Evolutionary conservation across 2,888 invertebrate species (phyloP).

Genomic region (Lasioglossum marginatum): DNA sequence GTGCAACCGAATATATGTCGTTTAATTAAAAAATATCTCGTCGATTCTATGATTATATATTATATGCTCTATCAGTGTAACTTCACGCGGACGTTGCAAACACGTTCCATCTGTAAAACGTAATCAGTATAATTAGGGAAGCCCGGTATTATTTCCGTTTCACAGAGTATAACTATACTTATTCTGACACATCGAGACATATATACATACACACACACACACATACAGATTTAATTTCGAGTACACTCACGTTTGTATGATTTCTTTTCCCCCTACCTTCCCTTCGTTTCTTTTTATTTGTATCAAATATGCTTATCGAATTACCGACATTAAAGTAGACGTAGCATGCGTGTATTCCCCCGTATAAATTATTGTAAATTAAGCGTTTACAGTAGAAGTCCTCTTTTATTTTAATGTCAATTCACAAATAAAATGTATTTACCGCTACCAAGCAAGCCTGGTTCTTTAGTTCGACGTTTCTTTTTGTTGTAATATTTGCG

Average conservation of each 20-base stretch:
- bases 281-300: constrained; percentile 49
- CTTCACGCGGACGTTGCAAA: constrained; percentile 16
- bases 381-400: constrained; percentile 68
- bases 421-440: constrained; percentile 66
- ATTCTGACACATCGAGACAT: constrained; percentile 11
- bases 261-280: constrained; percentile 45
- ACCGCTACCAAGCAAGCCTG: constrained; percentile 64
- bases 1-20: constrained; percentile 23
- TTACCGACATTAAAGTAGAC: constrained; percentile 63
- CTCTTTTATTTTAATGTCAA: constrained; percentile 66
- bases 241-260: constrained; percentile 62
- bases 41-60: constrained; percentile 33
- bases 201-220: background rate
- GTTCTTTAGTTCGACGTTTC: constrained; percentile 55
- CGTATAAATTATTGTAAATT: constrained; percentile 75
- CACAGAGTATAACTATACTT: constrained; percentile 33
- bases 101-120: constrained; percentile 30
- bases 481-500: constrained; percentile 64
- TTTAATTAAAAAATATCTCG: constrained; percentile 33
- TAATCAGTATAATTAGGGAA: constrained; percentile 18
- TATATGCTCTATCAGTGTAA: constrained; percentile 17
- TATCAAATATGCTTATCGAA: constrained; percentile 59
- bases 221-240: constrained; percentile 22
- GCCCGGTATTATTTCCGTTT: constrained; percentile 14
- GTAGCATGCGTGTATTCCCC: constrained; percentile 77